Evolutionary conservation across 2,888 invertebrate genomes (phyloP).

Genomic region (Microctonus brassicae): DNA sequence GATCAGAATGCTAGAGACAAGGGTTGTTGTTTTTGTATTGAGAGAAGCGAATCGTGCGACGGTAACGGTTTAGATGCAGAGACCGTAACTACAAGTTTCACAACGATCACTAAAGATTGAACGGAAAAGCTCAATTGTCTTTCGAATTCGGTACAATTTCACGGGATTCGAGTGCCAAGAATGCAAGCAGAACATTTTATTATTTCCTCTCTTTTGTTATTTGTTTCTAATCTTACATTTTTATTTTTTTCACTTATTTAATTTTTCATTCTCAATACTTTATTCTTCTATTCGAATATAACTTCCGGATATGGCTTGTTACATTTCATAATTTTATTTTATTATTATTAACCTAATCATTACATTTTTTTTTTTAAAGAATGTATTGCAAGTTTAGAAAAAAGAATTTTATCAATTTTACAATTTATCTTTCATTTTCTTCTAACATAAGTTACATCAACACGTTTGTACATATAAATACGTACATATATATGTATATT

Average conservation of each 20-base stretch:
- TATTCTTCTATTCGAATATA: neutral
- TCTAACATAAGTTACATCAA: no score
- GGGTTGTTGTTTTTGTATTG: constrained; percentile 12
- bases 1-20: constrained; percentile 5
- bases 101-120: constrained; percentile 12
- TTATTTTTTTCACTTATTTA: neutral
- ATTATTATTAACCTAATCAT: neutral
- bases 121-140: constrained; percentile 49
- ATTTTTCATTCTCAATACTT: neutral
- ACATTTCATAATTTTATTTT: neutral
- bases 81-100: neutral
- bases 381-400: neutral
- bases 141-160: constrained; percentile 45
- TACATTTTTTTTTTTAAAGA: neutral
- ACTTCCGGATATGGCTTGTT: neutral
- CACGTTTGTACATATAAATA: no score
- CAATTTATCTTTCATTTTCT: constrained; percentile 40
- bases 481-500: neutral
- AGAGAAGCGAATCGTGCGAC: neutral
- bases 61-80: neutral
- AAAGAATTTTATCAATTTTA: constrained; percentile 33
- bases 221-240: neutral
- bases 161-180: constrained; percentile 51
- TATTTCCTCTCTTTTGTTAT: neutral
- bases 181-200: constrained; percentile 39